Evolutionary conservation across 2,113 vertebrate genomes (phyloP).

Genomic region (Nibea coibor): DNA sequence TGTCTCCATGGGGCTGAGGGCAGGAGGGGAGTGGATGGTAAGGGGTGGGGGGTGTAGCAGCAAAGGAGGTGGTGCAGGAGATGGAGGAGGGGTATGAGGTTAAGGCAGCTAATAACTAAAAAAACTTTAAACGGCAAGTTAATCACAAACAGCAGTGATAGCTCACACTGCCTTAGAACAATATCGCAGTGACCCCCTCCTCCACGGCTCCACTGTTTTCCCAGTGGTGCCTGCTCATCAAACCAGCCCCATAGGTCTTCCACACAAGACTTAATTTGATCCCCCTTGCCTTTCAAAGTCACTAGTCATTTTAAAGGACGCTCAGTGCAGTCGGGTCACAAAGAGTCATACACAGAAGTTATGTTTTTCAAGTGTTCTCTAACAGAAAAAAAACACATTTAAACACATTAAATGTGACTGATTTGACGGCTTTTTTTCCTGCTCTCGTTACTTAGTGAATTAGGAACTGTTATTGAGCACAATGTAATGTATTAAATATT

Average conservation of each 20-base stretch:
- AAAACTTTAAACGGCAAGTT: conserved; percentile 85
- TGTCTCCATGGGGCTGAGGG: conserved; percentile 82
- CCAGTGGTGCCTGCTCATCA: conserved; percentile 63
- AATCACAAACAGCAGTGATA: conserved; percentile 86
- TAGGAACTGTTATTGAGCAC: conserved; percentile 56
- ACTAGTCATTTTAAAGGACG: conserved; percentile 67
- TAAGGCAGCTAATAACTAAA: conserved; percentile 82
- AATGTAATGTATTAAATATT: conserved; percentile 66
- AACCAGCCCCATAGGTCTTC: conserved; percentile 54
- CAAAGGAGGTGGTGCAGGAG: conserved; percentile 38
- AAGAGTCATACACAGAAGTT: conserved; percentile 44
- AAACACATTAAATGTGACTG: conserved; percentile 32
- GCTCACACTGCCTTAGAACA: conserved; percentile 81
- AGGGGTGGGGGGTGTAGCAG: conserved; percentile 47
- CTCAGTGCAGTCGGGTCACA: conserved; percentile 59
- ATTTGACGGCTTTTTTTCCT: conserved; percentile 26
- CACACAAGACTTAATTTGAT: conserved; percentile 77
- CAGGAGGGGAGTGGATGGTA: conserved; percentile 46
- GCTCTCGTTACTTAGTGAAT: conserved; percentile 44
- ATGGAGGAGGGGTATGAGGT: conserved; percentile 70
- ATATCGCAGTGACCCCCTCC: conserved; percentile 55
- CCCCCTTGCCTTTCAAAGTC: conserved; percentile 72
- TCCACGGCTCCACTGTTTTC: conserved; percentile 29
- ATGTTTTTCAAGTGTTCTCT: conserved; percentile 8
- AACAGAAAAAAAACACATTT: conserved; percentile 16